Percentiles rank a stretch among this genome's conserved stretches.
Conservation (phyloP, 1,140 invertebrate genomes). For the Dendroctonus valens region DNA sequence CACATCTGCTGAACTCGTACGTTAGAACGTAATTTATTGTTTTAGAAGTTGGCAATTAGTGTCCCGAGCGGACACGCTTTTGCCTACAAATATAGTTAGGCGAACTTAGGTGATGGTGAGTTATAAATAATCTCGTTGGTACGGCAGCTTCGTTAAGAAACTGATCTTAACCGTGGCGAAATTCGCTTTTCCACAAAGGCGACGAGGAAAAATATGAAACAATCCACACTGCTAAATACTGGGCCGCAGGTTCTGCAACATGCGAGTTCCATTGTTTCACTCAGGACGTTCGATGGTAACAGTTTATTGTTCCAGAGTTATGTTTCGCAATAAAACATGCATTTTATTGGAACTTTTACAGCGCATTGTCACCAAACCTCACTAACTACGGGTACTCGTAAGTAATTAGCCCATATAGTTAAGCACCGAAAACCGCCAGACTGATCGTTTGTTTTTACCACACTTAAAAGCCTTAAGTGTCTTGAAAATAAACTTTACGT, state of each 20-base stretch:
- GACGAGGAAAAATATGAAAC: no score
- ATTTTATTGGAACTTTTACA: no score
- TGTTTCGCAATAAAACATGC: no score
- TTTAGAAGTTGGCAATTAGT: conserved; percentile 30
- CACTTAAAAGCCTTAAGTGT: neutral
- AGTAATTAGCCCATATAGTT: neutral
- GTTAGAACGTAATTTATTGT: conserved; percentile 31
- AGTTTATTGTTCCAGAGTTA: no score
- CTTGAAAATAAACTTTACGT: neutral
- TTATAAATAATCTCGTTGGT: conserved; percentile 29
- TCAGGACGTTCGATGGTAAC: no score
- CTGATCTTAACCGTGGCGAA: conserved; percentile 18
- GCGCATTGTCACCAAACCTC: no score
- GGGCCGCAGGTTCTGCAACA: no score
- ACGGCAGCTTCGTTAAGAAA: conserved; percentile 19
- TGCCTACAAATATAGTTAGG: conserved; percentile 21
- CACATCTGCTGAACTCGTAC: conserved; percentile 15
- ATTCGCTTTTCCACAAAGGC: no score
- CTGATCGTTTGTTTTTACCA: neutral
- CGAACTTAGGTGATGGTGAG: conserved; percentile 17
- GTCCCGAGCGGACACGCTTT: conserved; percentile 29
- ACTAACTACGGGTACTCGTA: no score
- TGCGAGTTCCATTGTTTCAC: no score
- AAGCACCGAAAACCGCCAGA: neutral
- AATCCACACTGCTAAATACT: no score